Percentiles rank a stretch among this genome's conserved stretches.
phyloP scores from a whole-genome alignment of 1,140 invertebrate species.

The Drosophila takahashii region DNA sequence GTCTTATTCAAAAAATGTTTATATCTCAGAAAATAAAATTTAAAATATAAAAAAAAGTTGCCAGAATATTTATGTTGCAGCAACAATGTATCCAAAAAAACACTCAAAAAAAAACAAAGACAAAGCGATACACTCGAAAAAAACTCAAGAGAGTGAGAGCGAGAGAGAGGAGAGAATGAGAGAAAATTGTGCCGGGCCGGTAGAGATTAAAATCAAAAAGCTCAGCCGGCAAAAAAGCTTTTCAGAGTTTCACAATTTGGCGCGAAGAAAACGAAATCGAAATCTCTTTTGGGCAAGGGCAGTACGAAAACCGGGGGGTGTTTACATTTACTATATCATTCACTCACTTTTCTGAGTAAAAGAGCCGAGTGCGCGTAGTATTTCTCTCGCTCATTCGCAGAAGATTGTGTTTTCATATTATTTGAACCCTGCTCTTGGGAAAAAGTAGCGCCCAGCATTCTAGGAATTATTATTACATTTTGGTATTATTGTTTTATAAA shows the following conservation, averaged over 20 bases:
- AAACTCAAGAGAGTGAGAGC: constrained; percentile 36
- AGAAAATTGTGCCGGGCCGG: too few relatives aligned
- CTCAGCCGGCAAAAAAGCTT: constrained; percentile 25
- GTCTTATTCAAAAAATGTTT: too few relatives aligned
- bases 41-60: too few relatives aligned
- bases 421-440: neutral
- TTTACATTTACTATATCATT: neutral
- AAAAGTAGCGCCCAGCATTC: neutral
- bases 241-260: constrained; percentile 49
- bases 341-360: constrained; percentile 5
- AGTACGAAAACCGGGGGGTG: neutral
- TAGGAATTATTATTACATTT: neutral
- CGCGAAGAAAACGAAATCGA: constrained; percentile 29
- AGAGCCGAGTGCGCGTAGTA: neutral
- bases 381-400: neutral
- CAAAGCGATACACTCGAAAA: constrained; percentile 17
- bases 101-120: constrained; percentile 24
- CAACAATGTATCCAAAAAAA: constrained; percentile 35
- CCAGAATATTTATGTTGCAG: constrained; percentile 42
- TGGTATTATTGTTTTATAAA: too few relatives aligned
- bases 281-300: neutral
- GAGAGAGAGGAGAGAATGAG: neutral
- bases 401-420: neutral
- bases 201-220: constrained; percentile 5
- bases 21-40: too few relatives aligned